Base-by-base conservation (phyloP, 2,113 vertebrate genomes). In the Anas platyrhynchos region DNA sequence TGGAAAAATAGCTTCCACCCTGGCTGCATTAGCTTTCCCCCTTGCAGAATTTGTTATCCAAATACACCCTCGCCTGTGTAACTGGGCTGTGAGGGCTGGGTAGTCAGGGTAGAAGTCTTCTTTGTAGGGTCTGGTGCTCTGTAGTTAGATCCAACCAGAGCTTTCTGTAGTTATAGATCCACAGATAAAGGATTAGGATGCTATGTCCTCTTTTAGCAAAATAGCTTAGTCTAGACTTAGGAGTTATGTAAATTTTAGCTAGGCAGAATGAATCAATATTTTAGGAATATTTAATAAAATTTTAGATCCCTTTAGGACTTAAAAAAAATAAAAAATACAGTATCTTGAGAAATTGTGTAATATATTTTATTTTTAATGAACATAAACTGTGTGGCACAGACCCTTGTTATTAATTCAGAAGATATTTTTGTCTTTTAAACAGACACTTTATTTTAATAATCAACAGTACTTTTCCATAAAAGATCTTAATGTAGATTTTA, bases 21-120 rank as follows among this genome's bases (percentile, higher is more conserved):
- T 16, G 36, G 16, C 54, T 27, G 3, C 9, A 0, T 7, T 9
- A 4, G 13, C 48, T 52, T 16, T 63, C 16, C 44, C 31, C 54
- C 12, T 59, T 2, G 55, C 59, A 27, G 76, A 2, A 9, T 4
- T 4, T 1, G 0, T 2, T 31, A 61, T 34, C 34, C 75, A 23
- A 9, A 11, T 2, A 1, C 25, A 36, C n/a, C 54, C 14, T 7
- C 2, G 2, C 43, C 59, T 26, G 15, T 2, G 6, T 3, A 12
- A 31, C 14, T 7, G 48, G 66, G 58, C 58, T 84, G 68, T 1
- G 3, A 22, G 48, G 43, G 61, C 20, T 3, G 25, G 61, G 61
- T 16, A 36, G 29, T 32, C 16, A 20, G 29, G n/a, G 8, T 1
- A 2, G 62, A 11, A 5, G 4, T 13, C 59, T 21, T 11, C 2